Conservation (phyloP, 23 tunicate species). For the Styela clava region DNA sequence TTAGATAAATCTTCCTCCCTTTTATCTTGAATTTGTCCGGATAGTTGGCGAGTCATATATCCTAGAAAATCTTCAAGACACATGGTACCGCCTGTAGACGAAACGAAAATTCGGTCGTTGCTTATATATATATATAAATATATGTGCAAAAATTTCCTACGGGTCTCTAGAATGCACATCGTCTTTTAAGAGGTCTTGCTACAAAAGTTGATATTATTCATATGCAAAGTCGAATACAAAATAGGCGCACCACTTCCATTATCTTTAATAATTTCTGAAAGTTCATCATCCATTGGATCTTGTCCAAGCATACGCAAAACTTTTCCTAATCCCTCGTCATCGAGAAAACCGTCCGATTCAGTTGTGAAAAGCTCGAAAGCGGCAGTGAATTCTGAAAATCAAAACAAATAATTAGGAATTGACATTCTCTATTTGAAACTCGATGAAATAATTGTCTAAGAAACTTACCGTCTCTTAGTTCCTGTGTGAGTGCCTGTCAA, state of each 20-base stretch:
- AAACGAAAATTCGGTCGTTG: background rate
- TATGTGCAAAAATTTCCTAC: background rate
- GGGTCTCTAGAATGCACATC: background rate
- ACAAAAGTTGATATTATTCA: too few species aligned
- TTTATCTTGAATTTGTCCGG: conserved; percentile 53
- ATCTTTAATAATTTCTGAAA: conserved; percentile 57
- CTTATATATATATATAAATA: background rate
- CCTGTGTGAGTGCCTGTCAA: background rate
- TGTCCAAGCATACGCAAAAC: conserved; percentile 83
- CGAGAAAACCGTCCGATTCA: conserved; percentile 52
- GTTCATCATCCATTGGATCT: conserved; percentile 64
- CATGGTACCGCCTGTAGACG: conserved; percentile 49
- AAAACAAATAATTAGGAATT: background rate
- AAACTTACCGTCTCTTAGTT: background rate
- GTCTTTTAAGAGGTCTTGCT: too few species aligned
- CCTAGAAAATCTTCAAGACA: conserved; percentile 76
- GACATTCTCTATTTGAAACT: too few species aligned
- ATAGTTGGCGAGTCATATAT: conserved; percentile 61
- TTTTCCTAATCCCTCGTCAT: conserved; percentile 49
- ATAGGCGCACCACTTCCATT: conserved; percentile 81
- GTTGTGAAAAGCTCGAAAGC: conserved; percentile 83
- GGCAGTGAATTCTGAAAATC: conserved; percentile 53
- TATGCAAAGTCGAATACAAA: too few species aligned
- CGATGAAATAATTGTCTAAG: too few species aligned
- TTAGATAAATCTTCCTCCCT: conserved; percentile 78